Evolutionary conservation across 2,888 invertebrate species (phyloP).

Genomic region (Meliscaeva auricollis): DNA sequence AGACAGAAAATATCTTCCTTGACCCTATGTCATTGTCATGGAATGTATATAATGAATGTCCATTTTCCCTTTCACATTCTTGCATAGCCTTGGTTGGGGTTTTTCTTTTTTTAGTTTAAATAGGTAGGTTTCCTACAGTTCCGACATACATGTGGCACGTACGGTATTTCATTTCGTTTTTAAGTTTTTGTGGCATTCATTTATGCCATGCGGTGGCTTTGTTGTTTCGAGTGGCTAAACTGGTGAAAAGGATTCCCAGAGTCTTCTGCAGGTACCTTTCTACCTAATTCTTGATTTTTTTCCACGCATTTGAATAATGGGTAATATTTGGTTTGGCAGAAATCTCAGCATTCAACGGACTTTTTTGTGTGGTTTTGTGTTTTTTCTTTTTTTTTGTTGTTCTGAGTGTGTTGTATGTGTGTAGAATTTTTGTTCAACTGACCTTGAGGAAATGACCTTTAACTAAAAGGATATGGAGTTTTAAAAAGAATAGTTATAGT

Average conservation of each 20-base stretch:
- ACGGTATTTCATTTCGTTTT: conserved; percentile 74
- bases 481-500: neutral
- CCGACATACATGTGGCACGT: conserved; percentile 44
- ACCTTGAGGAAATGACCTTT: conserved; percentile 23
- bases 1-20: no score
- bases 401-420: neutral
- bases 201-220: conserved; percentile 74
- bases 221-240: conserved; percentile 67
- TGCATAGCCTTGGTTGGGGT: conserved; percentile 11
- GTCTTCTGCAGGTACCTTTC: conserved; percentile 46
- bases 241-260: conserved; percentile 65
- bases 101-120: conserved; percentile 55
- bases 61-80: conserved; percentile 34
- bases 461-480: neutral
- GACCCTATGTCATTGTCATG: neutral
- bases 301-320: conserved; percentile 25
- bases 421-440: neutral
- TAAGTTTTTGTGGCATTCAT: conserved; percentile 72
- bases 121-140: conserved; percentile 56
- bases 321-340: conserved; percentile 21
- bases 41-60: conserved; percentile 15
- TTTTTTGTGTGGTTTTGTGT: conserved; percentile 37
- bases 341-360: conserved; percentile 21
- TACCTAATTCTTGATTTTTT: neutral
- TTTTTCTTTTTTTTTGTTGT: neutral